Evolutionary conservation across 1,140 invertebrate species (phyloP), one percentile per base, ranked within the genome.

Genomic region (Chrysoperla carnea): DNA sequence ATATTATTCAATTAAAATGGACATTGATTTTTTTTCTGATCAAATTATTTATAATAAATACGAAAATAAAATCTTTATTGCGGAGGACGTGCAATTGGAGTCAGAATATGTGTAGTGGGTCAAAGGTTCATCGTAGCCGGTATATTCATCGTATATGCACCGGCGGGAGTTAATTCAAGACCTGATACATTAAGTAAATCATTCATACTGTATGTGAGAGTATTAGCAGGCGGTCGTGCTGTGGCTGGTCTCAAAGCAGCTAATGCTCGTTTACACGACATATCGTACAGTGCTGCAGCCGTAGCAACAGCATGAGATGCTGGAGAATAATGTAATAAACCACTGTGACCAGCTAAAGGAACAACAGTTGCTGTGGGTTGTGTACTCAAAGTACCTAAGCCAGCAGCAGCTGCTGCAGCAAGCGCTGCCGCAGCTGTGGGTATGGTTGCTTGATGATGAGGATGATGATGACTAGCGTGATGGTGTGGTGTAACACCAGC

Each of bases 141-240:
- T 45, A 56, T 45, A 15, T 56, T 52, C 37, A 72, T 67, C 29
- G 73, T 67, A 56, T 78, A 80, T 5, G 78, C 61, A 11, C 73
- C 65, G 15, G 64, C 61, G 5, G 52, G 41, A 52, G 50, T 51
- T 53, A 78, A 62, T 48, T 78, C 76, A 15, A 81, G 61, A 29
- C 74, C 68, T 48, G 75, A 76, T 14, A 79, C 69, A 1, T 72
- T 73, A 8, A 80, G 57, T 33, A 81, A 57, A 53, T 80, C 78
- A 52, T 68, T 76, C 66, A 80, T 75, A 29, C 71, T 75, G 57
- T 80, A 81, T 31, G 66, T 73, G 39, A 70, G 64, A 28, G 65
- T 70, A 38, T 69, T 64, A 6, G 70, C 67, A 27, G 64, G 52
- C 29, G 40, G 28, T 12, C 29, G 1, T 39, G 43, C 62, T 44